Evolutionary conservation across 2,113 vertebrate species (phyloP).

Genomic region (Takifugu flavidus): DNA sequence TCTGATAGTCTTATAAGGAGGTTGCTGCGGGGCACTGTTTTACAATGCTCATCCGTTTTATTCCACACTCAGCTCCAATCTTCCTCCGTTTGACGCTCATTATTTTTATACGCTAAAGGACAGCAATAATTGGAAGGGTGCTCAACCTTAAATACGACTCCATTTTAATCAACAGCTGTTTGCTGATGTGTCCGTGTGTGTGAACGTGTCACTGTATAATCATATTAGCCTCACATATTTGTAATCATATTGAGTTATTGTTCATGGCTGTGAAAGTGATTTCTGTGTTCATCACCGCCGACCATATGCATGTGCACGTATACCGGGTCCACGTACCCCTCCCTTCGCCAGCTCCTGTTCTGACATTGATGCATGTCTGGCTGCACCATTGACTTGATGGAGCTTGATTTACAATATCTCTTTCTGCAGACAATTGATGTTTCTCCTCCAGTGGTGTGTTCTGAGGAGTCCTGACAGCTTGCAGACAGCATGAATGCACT

Average conservation of each 20-base stretch:
- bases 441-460: slow-evolving; percentile 44
- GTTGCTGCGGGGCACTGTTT: no score
- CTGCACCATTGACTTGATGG: slow-evolving; percentile 34
- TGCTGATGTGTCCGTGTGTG: neutral
- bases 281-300: slow-evolving; percentile 9
- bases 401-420: slow-evolving; percentile 58
- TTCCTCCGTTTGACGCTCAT: no score
- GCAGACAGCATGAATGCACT: slow-evolving; percentile 23
- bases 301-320: slow-evolving; percentile 4
- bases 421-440: slow-evolving; percentile 45
- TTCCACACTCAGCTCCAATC: no score
- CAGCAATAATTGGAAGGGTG: no score
- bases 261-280: slow-evolving; percentile 7
- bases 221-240: no score
- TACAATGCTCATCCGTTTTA: no score
- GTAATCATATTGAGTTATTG: slow-evolving; percentile 3
- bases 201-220: neutral
- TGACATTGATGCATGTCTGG: slow-evolving; percentile 41
- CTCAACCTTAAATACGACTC: no score
- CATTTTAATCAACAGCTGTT: no score
- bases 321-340: slow-evolving; percentile 1
- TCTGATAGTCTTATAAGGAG: no score
- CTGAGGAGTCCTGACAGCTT: slow-evolving; percentile 35
- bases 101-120: no score
- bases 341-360: slow-evolving; percentile 13